Conservation (phyloP, 1,140 invertebrate genomes). For the Eumeta japonica region DNA sequence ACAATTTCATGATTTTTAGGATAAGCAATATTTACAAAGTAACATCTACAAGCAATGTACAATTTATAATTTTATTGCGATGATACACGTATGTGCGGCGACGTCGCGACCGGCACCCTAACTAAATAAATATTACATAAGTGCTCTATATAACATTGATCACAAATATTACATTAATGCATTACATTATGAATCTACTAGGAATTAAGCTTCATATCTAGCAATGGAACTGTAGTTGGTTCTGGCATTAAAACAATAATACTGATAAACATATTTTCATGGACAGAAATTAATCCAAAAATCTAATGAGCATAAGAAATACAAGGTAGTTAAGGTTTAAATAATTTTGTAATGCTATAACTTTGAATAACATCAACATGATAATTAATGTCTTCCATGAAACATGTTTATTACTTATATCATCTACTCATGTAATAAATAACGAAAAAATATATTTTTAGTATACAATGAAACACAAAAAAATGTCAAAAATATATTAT, state of each 20-base stretch:
- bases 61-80: conserved; percentile 35
- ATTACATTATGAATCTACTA: too few species aligned
- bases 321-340: conserved; percentile 3
- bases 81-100: conserved; percentile 24
- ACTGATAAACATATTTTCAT: neutral
- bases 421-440: too few species aligned
- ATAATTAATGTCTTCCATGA: too few species aligned
- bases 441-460: too few species aligned
- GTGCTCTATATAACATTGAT: too few species aligned
- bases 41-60: conserved; percentile 28
- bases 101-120: conserved; percentile 3
- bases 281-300: conserved; percentile 2
- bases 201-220: too few species aligned
- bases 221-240: too few species aligned
- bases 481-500: too few species aligned
- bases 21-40: conserved; percentile 35
- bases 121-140: conserved; percentile 6
- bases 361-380: neutral
- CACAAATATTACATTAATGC: too few species aligned
- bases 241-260: neutral
- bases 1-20: conserved; percentile 14
- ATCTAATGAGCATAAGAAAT: neutral
- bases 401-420: too few species aligned
- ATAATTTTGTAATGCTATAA: conserved; percentile 4
- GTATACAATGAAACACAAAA: too few species aligned